Conservation (phyloP, 2,113 vertebrate species). For the Crypturellus undulatus region DNA sequence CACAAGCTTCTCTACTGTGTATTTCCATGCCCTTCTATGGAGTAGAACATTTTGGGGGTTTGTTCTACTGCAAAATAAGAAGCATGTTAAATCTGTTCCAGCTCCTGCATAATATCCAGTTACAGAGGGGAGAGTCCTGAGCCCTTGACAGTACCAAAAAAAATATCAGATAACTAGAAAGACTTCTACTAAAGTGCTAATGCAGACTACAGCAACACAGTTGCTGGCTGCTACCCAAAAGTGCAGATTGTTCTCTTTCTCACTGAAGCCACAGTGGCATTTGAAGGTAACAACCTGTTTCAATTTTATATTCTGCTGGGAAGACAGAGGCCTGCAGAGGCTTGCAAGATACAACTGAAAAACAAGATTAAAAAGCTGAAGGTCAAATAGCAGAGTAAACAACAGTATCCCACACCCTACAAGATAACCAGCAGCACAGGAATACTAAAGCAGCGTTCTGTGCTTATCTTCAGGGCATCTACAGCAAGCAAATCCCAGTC, state of each 20-base stretch:
- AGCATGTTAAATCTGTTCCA: background rate
- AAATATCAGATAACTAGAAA: background rate
- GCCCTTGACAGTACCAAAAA: background rate
- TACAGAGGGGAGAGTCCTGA: background rate
- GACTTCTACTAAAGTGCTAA: background rate
- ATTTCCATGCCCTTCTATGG: background rate
- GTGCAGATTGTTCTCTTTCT: background rate
- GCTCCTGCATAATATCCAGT: background rate
- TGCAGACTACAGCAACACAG: background rate
- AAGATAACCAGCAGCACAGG: background rate
- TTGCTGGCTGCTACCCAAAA: background rate
- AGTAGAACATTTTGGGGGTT: background rate
- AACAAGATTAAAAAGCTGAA: background rate
- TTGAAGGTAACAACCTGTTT: background rate
- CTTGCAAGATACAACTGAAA: background rate
- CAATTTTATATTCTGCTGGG: background rate
- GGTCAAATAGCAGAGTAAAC: background rate
- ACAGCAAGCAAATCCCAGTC: background rate
- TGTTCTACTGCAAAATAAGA: background rate
- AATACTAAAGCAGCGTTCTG: background rate
- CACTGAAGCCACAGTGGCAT: background rate
- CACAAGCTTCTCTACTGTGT: background rate
- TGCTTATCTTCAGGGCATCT: background rate
- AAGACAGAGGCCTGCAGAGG: background rate
- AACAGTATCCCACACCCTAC: background rate